phyloP scores from a whole-genome alignment of 2,113 vertebrate genomes.

The Zootoca vivipara region DNA sequence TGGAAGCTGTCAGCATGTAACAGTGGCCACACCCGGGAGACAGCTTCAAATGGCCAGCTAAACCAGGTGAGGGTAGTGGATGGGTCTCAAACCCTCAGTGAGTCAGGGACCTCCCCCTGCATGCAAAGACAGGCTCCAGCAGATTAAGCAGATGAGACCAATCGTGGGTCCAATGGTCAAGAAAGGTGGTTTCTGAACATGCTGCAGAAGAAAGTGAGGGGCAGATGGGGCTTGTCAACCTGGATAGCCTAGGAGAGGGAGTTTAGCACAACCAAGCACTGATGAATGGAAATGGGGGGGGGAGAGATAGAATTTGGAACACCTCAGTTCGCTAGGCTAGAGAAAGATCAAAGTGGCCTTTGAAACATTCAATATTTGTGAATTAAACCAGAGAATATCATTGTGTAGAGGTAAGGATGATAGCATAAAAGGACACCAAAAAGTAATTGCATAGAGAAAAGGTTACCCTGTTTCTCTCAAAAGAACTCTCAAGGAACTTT shows the following conservation, averaged over 20 bases:
- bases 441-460: not conserved
- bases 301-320: conserved; percentile 27
- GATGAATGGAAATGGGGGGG: not conserved
- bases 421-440: not conserved
- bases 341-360: conserved; percentile 25
- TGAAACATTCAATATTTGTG: conserved; percentile 16
- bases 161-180: too few species aligned
- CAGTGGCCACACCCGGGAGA: too few species aligned
- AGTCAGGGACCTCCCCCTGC: too few species aligned
- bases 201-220: too few species aligned
- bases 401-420: not conserved
- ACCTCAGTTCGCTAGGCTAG: conserved; percentile 16
- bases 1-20: too few species aligned
- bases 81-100: too few species aligned
- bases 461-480: not conserved
- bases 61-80: too few species aligned
- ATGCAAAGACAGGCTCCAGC: too few species aligned
- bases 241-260: conserved; percentile 20
- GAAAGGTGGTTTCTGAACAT: too few species aligned
- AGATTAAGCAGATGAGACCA: too few species aligned
- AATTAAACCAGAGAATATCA: not conserved
- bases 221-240: too few species aligned
- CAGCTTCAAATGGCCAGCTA: too few species aligned
- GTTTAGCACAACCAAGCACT: conserved; percentile 44
- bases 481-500: not conserved